Base-by-base conservation (phyloP, 2,888 invertebrate species). In the Cheiracanthium punctorium region DNA sequence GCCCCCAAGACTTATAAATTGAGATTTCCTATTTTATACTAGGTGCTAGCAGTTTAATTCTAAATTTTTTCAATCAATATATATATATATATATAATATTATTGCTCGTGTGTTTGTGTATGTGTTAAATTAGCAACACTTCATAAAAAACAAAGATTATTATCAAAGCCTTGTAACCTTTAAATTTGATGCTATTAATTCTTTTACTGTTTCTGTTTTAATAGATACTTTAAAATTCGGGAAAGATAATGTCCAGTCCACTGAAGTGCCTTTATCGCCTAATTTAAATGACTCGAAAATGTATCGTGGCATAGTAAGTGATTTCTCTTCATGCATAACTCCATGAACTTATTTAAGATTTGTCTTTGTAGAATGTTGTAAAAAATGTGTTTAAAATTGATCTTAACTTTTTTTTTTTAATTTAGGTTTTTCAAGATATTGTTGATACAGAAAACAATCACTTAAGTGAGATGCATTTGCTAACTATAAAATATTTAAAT, bases 401-500 rank as follows among this genome's bases (percentile, higher is more conserved):
- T 37, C 7, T 7, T 7, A 24, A 58, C 4, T 32, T n/a, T n/a
- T n/a, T n/a, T n/a, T n/a, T n/a, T 32, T 69, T 17, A 69, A 29
- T 70, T 43, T 24, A 90, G 89, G 97, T 97, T 65, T 93, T 97
- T 58, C 95, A 95, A 91, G 97, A 97, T 92, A 94, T 98, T 77
- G 94, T 97, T 89, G 98, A 98, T 91, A 97, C 98, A 7, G 98
- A 98, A 92, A 95, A 94, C 90, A 95, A 96, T 0, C 96, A 98
- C 93, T 96, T 98, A 32, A 95, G 95, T 5, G 98, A 98, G 92
- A 93, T 98, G 91, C 96, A 96, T 90, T 95, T 95, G 41, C 93
- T 98, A 70, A 94, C 96, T 88, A 95, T 94, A 90, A 96, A 95
- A 91, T 97, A 97, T 91, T 93, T 98, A 85, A 94, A 95, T 90